Percentiles rank a stretch among this genome's conserved stretches.
These are phyloP conservation scores for Peromyscus attwateri DNA, from an alignment of 2,797 vertebrate species.

Conservation along the genomic window DNA sequence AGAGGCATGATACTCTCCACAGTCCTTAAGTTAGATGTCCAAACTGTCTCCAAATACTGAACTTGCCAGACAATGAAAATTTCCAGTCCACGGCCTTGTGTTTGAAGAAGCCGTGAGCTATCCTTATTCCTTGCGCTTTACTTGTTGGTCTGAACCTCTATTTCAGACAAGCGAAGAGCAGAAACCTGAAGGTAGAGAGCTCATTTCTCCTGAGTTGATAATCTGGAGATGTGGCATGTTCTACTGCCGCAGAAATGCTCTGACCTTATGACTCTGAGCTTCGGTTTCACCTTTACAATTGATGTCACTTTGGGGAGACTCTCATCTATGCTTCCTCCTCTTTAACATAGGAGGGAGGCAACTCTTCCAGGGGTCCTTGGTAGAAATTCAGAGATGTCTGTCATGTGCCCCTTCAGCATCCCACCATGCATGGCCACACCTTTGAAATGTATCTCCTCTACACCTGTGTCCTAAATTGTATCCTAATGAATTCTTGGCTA, in stretches of 20 bases:
- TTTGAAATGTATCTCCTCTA: neutral
- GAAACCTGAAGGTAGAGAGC: neutral
- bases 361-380: neutral
- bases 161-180: neutral
- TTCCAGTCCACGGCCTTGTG: neutral
- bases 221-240: neutral
- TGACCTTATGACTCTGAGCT: neutral
- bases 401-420: no score
- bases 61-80: neutral
- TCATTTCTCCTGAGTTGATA: neutral
- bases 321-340: neutral
- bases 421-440: no score
- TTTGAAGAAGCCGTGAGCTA: neutral
- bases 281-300: neutral
- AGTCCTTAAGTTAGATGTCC: neutral
- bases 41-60: neutral
- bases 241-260: neutral
- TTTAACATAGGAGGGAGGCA: neutral
- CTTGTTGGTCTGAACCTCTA: neutral
- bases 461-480: neutral
- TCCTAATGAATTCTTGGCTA: neutral
- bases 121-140: neutral
- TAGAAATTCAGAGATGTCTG: neutral
- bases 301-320: neutral
- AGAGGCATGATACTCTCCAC: neutral